Evolutionary conservation across 1,140 invertebrate genomes (phyloP).

Genomic region (Zaprionus taronus): DNA sequence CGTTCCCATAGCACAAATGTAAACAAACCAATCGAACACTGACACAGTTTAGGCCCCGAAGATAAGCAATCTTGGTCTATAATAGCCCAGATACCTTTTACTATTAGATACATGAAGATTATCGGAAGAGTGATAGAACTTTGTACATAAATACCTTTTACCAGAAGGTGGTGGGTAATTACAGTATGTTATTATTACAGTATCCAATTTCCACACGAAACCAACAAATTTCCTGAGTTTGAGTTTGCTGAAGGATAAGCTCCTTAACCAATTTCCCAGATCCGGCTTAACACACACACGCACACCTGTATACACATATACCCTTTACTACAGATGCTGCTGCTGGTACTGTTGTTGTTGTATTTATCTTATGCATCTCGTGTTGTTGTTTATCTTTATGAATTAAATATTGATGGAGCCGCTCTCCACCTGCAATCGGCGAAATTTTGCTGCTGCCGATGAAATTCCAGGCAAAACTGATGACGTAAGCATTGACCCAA

Average conservation of each 20-base stretch:
- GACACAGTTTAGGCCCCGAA: constrained; percentile 9
- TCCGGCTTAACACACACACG: neutral
- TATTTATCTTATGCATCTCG: constrained; percentile 41
- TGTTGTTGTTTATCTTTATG: constrained; percentile 47
- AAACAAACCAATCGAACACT: constrained; percentile 22
- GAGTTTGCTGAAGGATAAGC: neutral
- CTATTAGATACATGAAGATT: neutral
- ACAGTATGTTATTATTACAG: too few relatives aligned
- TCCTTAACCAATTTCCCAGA: neutral
- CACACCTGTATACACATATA: neutral
- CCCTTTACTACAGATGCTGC: neutral
- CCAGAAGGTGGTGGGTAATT: too few relatives aligned
- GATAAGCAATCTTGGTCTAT: constrained; percentile 1
- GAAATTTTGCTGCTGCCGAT: constrained; percentile 36
- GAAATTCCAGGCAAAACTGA: constrained; percentile 71
- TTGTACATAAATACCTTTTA: too few relatives aligned
- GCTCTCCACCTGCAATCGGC: constrained; percentile 42
- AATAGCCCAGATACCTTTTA: neutral
- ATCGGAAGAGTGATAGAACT: too few relatives aligned
- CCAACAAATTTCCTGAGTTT: too few relatives aligned
- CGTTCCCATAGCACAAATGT: neutral
- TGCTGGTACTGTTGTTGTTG: constrained; percentile 5
- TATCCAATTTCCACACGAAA: too few relatives aligned
- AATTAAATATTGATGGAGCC: constrained; percentile 46
- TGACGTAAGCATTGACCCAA: constrained; percentile 79